A percentile compares a stretch with the other conserved stretches of the same genome.
Conservation (phyloP, 2,113 vertebrate genomes). For the Crotalus viridis region DNA sequence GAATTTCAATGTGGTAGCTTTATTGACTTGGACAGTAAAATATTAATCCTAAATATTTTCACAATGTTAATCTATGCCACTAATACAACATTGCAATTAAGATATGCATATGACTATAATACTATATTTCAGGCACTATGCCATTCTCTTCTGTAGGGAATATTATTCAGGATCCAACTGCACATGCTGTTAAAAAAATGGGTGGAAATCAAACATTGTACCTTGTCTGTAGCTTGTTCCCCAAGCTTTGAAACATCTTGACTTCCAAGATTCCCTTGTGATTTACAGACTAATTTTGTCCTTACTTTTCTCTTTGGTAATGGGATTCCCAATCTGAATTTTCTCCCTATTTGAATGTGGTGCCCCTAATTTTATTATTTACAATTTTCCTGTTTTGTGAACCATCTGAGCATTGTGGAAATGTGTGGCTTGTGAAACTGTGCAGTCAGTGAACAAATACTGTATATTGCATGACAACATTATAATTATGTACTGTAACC, state of each 20-base stretch:
- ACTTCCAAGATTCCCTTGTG: neutral
- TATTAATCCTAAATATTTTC: neutral
- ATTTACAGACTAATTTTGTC: neutral
- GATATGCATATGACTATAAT: neutral
- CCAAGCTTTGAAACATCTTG: neutral
- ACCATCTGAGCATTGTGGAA: neutral
- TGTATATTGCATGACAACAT: neutral
- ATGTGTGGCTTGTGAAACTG: neutral
- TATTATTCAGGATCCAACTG: neutral
- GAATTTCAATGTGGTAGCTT: neutral
- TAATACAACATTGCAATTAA: neutral
- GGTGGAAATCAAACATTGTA: neutral
- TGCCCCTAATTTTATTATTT: neutral
- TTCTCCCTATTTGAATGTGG: neutral
- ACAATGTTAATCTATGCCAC: neutral
- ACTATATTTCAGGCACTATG: neutral
- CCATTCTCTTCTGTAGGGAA: neutral
- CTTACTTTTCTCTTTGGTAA: neutral
- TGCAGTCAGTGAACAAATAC: neutral
- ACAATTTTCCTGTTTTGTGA: neutral
- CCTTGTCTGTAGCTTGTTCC: neutral
- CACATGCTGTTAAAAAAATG: neutral
- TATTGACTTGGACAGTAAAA: neutral
- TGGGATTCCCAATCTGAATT: neutral
- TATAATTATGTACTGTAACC: neutral